Evolutionary conservation across 1,140 invertebrate species (phyloP).

Genomic region (Teleopsis dalmanni): DNA sequence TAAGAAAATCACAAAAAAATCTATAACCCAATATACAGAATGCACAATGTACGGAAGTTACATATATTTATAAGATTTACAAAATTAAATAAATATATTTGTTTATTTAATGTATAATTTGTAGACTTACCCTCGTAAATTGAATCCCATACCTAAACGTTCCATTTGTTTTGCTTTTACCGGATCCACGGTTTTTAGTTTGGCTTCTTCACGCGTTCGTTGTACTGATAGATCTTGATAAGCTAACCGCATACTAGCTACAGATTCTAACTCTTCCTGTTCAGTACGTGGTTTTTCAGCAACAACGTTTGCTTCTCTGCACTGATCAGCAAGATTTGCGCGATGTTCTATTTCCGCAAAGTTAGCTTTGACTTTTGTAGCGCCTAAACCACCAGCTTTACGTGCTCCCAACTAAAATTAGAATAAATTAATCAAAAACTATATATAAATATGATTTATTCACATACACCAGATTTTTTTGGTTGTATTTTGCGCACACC

Average conservation of each 20-base stretch:
- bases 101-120: constrained; percentile 15
- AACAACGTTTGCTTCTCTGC: constrained; percentile 44
- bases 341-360: constrained; percentile 93
- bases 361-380: constrained; percentile 89
- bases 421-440: neutral
- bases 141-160: constrained; percentile 79
- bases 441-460: neutral
- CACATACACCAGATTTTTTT: constrained; percentile 56
- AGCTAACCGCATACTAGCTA: constrained; percentile 75
- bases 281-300: constrained; percentile 42
- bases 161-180: constrained; percentile 84
- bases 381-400: constrained; percentile 87
- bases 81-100: neutral
- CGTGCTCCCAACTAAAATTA: constrained; percentile 52
- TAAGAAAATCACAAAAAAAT: too few relatives aligned
- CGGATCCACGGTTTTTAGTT: constrained; percentile 70
- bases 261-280: constrained; percentile 51
- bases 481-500: constrained; percentile 58
- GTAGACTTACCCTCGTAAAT: constrained; percentile 22
- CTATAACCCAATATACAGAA: too few relatives aligned
- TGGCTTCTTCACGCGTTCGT: constrained; percentile 71
- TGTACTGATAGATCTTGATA: constrained; percentile 79
- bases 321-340: constrained; percentile 71
- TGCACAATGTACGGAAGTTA: too few relatives aligned
- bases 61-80: neutral